Percentiles rank a stretch among this genome's conserved stretches.
These are phyloP conservation scores for Argyrosomus regius DNA, from an alignment of 2,797 vertebrate genomes.

Conservation along the genomic window DNA sequence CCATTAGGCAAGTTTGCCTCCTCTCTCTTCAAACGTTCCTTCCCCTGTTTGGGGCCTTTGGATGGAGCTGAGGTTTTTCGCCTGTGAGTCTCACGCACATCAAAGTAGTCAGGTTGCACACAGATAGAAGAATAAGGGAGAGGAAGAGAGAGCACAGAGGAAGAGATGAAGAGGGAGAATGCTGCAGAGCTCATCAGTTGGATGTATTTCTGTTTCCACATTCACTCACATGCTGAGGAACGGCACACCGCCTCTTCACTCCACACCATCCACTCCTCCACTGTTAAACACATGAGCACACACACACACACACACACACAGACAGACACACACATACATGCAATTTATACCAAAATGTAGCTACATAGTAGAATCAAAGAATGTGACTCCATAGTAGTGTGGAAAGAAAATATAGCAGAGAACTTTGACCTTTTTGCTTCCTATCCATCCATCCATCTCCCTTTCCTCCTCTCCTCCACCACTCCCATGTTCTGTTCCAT, in stretches of 20 bases:
- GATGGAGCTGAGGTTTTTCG: constrained; percentile 46
- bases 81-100: constrained; percentile 65
- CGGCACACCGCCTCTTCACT: constrained; percentile 60
- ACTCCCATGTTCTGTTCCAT: neutral
- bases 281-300: constrained; percentile 7
- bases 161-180: constrained; percentile 8
- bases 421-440: constrained; percentile 2
- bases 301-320: neutral
- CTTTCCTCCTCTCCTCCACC: neutral
- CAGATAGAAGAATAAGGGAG: constrained; percentile 45
- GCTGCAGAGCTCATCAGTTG: constrained; percentile 53
- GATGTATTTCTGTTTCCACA: constrained; percentile 61
- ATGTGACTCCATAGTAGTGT: constrained; percentile 20
- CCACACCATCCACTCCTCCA: constrained; percentile 56
- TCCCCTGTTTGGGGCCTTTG: constrained; percentile 66
- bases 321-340: neutral
- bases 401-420: constrained; percentile 15
- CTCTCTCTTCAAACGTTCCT: constrained; percentile 71
- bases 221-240: constrained; percentile 57
- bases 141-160: constrained; percentile 16
- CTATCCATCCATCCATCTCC: constrained; percentile 17
- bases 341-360: neutral
- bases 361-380: constrained; percentile 13
- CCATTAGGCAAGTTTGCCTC: constrained; percentile 76
- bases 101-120: constrained; percentile 73